Evolutionary conservation across 2,888 invertebrate genomes (phyloP).

Genomic region (Erebia palarica): DNA sequence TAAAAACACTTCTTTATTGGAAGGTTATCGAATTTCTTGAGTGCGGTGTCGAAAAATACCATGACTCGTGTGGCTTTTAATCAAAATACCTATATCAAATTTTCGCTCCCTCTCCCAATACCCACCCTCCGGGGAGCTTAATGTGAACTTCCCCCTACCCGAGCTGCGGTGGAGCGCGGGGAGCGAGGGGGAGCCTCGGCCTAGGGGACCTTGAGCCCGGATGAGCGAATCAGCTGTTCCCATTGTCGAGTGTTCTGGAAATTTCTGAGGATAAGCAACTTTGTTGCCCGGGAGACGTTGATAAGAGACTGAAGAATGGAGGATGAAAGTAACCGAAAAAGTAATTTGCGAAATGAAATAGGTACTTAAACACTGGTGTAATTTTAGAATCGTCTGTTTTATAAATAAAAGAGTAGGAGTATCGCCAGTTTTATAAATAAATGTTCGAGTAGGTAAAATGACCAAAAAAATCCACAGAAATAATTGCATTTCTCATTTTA

Average conservation of each 20-base stretch:
- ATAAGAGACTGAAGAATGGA: background rate
- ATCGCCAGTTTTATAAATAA: too few species aligned
- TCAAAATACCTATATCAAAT: constrained; percentile 38
- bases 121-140: constrained; percentile 16
- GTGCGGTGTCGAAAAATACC: background rate
- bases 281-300: constrained; percentile 24
- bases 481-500: background rate
- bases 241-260: constrained; percentile 46
- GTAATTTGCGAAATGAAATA: background rate
- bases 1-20: background rate
- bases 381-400: too few species aligned
- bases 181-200: constrained; percentile 41
- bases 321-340: background rate
- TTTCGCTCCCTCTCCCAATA: constrained; percentile 32
- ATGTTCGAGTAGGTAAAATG: too few species aligned
- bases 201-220: constrained; percentile 64
- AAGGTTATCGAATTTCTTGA: background rate
- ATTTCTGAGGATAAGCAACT: constrained; percentile 31
- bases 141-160: constrained; percentile 32
- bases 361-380: background rate
- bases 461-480: too few species aligned
- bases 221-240: constrained; percentile 70
- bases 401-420: too few species aligned
- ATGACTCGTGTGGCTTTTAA: constrained; percentile 29
- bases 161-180: constrained; percentile 37